Evolutionary conservation across 2,797 vertebrate genomes (phyloP).

Genomic region (Lepidocolaptes lacrymiger): DNA sequence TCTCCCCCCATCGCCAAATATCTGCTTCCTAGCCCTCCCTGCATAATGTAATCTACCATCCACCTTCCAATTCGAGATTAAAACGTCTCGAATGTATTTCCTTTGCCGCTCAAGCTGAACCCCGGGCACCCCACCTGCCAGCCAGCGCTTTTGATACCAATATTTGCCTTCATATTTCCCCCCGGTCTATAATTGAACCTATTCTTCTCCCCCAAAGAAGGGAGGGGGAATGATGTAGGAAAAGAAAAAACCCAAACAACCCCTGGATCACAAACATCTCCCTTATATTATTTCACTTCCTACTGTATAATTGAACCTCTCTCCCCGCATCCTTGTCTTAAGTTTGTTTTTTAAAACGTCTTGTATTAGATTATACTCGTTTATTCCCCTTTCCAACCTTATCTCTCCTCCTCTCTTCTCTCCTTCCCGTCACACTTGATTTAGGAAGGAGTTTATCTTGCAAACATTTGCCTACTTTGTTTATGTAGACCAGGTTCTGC

Average conservation of each 20-base stretch:
- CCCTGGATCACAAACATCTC: not conserved
- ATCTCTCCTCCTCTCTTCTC: slow-evolving; percentile 77
- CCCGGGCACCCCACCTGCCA: slow-evolving; percentile 7
- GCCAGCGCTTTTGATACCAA: not conserved
- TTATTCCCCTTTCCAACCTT: slow-evolving; percentile 74
- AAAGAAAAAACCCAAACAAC: not conserved
- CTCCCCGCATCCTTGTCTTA: slow-evolving; percentile 67
- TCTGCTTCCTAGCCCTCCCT: not conserved
- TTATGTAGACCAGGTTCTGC: slow-evolving; percentile 78
- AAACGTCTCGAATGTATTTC: not conserved
- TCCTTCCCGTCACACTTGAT: slow-evolving; percentile 81
- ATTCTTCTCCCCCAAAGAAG: not conserved
- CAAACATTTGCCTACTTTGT: slow-evolving; percentile 79
- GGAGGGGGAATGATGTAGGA: not conserved
- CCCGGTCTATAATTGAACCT: not conserved
- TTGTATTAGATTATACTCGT: slow-evolving; percentile 74
- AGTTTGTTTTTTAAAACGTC: slow-evolving; percentile 71
- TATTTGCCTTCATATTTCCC: not conserved
- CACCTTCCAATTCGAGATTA: not conserved
- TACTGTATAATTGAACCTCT: slow-evolving; percentile 37
- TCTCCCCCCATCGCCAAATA: not conserved
- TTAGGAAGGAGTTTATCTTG: slow-evolving; percentile 83
- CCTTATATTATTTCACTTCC: not conserved
- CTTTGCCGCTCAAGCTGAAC: not conserved
- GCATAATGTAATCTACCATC: not conserved